Conservation (phyloP, 2,113 vertebrate species). For the Osmerus mordax region DNA sequence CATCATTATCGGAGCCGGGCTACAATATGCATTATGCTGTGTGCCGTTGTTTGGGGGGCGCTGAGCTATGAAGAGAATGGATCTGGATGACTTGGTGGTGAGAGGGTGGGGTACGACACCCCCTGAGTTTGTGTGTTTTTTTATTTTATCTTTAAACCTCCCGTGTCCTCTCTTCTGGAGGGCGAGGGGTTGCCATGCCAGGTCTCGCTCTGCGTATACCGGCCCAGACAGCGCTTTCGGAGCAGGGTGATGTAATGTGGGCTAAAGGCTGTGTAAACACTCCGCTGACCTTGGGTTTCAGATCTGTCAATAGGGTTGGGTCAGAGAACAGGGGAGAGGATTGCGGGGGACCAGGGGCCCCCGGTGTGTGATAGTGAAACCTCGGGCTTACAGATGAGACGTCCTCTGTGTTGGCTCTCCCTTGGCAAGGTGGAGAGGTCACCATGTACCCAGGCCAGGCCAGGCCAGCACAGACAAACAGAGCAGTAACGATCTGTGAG, state of each 20-base stretch:
- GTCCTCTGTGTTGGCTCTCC: not conserved
- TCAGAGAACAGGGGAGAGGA: conserved; percentile 61
- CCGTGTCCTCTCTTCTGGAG: not conserved
- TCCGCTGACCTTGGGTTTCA: conserved; percentile 67
- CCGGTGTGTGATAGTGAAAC: conserved; percentile 2
- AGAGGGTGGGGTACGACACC: conserved; percentile 11
- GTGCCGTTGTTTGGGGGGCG: not conserved
- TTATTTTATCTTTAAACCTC: not conserved
- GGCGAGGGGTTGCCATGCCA: conserved; percentile 37
- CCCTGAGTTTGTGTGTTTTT: not conserved
- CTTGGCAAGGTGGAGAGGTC: not conserved
- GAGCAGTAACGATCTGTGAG: not conserved
- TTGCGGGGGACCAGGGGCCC: conserved; percentile 38
- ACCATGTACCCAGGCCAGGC: not conserved
- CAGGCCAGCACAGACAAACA: not conserved
- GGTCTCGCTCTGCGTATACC: too few relatives aligned
- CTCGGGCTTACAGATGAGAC: not conserved
- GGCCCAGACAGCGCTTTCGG: not conserved
- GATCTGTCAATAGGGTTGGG: conserved; percentile 63
- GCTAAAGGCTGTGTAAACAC: conserved; percentile 72
- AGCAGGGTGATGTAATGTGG: conserved; percentile 67
- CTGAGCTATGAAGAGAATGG: not conserved
- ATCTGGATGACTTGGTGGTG: not conserved
- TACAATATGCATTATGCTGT: conserved; percentile 57
- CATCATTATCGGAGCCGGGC: conserved; percentile 68